Base-by-base conservation (phyloP, 2,113 vertebrate species). In the Istiophorus platypterus region DNA sequence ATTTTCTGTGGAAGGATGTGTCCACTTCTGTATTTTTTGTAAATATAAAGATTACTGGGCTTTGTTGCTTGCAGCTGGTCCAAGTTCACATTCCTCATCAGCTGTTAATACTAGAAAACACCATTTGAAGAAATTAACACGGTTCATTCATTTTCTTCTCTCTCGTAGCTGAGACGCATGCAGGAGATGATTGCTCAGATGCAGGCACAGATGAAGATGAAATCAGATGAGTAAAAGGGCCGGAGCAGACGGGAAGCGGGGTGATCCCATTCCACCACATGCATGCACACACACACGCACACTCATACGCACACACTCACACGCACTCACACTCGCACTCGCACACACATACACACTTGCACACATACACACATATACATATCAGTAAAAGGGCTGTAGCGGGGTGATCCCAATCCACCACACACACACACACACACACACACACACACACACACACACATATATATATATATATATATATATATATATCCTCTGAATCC, bases 121-220 rank as follows among this genome's bases (percentile, higher is more conserved):
- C 51, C 24, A 22, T 54, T 22, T 56, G 52, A 56, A 56, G 52
- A n/a, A 56, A 56, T 24, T 27, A 45, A 42, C 39, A 17, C 4
- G 12, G 39, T 68, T 64, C n/a, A n/a, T 69, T 1, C 0, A 64
- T n/a, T 64, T 11, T 84, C 18, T 27, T 58, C 24, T 66, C 22
- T 65, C 27, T 62, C 87, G 0, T 70, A 97, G 96, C 89, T 97
- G 92, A 95, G 95, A 72, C 95, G 96, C 86, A 97, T 96, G 96
- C 97, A 97, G 88, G 95, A 98, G 94, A 97, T 98, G 96, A 97
- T 97, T 51, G 94, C 94, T 52, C 95, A 96, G 80, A 97, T 97
- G 96, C 96, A 96, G 89, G 97, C 96, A 54, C 96, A 97, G 84
- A 96, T 98, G 96, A 95, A 95, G 90, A 96, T 96, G 95, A 96